Evolutionary conservation across 2,888 invertebrate genomes (phyloP), one percentile per base, ranked within the genome.

Genomic region (Drosophila niveifrons): DNA sequence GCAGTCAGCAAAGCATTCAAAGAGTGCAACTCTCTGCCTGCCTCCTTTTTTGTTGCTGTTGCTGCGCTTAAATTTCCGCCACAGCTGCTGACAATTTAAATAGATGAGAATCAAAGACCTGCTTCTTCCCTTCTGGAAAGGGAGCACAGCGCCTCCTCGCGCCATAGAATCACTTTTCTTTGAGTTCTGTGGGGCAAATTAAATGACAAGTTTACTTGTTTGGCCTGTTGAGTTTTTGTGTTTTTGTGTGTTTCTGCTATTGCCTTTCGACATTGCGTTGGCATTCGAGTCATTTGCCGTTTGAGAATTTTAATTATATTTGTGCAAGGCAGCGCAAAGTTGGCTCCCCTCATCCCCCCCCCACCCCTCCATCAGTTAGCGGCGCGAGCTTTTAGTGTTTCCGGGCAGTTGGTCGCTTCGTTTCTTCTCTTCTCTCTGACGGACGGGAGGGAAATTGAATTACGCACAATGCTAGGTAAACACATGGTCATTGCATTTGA

Each of bases 281-380:
- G 78, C 74, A 66, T 78, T 74, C 61, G 58, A 76, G 75, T 67
- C 72, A 69, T 66, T 72, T 66, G 80, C 63, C 64, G 72, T 75
- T 80, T 64, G 69, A 78, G 66, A 82, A 77, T 80, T 83, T 83
- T 83, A 88, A 83, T 83, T 88, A 88, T 88, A 83, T 83, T 85
- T 88, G 82, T 81, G 82, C 82, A 77, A 78, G 68, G 71, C 75
- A 73, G 82, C 82, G 68, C 61, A 64, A 70, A 72, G 44, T 72
- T 66, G 58, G 72, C 47, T 57, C 44, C 43, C 58, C 6, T 23
- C n/a, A n/a, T n/a, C n/a, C n/a, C n/a, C n/a, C n/a, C n/a, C n/a
- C n/a, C n/a, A n/a, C 23, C 23, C 6, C 23, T 23, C 23, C n/a
- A n/a, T 23, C 23, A 23, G 23, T 23, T 23, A 52, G 58, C 75